These are phyloP conservation scores for Bedellia somnulentella DNA, from an alignment of 2,888 invertebrate species.

Conservation along the genomic window DNA sequence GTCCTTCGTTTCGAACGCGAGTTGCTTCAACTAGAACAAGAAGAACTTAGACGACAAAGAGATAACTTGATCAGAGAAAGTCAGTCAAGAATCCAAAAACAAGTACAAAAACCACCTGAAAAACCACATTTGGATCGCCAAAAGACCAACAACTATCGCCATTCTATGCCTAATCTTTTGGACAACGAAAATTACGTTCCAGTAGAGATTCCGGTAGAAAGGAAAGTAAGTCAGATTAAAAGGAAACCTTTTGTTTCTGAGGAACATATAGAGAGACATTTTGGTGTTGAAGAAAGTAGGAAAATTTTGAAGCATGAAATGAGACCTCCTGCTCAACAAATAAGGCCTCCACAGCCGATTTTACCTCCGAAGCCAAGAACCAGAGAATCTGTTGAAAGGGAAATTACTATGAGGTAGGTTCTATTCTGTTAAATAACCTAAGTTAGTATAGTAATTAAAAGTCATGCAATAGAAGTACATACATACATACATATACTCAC, in stretches of 20 bases:
- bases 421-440: not conserved
- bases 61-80: slow-evolving; percentile 71
- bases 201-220: slow-evolving; percentile 28
- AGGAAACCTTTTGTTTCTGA: slow-evolving; percentile 49
- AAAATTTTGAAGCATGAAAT: slow-evolving; percentile 29
- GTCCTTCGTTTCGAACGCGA: slow-evolving; percentile 79
- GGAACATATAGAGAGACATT: slow-evolving; percentile 47
- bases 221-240: slow-evolving; percentile 15
- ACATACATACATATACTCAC: no score
- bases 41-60: slow-evolving; percentile 73
- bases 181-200: slow-evolving; percentile 29
- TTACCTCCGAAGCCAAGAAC: slow-evolving; percentile 32
- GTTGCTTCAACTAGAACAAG: slow-evolving; percentile 74
- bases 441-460: not conserved
- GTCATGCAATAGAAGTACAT: no score
- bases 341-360: slow-evolving; percentile 15
- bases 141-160: slow-evolving; percentile 27
- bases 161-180: slow-evolving; percentile 53
- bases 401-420: slow-evolving; percentile 49
- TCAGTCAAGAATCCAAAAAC: slow-evolving; percentile 61
- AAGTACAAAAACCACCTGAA: slow-evolving; percentile 62
- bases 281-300: slow-evolving; percentile 46
- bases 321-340: slow-evolving; percentile 18
- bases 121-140: slow-evolving; percentile 27
- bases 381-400: slow-evolving; percentile 44